These are phyloP conservation scores for Erynnis tages DNA, from an alignment of 2,888 invertebrate species.

Conservation along the genomic window DNA sequence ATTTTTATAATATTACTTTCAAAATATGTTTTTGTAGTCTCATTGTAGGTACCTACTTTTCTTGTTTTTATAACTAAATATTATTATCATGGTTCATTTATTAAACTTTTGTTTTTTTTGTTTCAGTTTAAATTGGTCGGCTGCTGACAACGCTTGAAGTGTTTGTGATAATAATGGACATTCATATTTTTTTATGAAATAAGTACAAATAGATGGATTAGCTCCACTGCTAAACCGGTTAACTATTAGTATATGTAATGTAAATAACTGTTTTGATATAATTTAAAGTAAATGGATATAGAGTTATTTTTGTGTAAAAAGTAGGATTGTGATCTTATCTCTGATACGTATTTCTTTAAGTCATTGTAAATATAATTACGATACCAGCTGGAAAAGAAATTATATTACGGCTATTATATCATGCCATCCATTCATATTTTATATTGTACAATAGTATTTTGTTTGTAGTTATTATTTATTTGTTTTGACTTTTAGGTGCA, in stretches of 20 bases:
- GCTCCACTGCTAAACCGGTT: constrained; percentile 48
- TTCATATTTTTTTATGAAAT: constrained; percentile 78
- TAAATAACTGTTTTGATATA: constrained; percentile 57
- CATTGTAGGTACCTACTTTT: neutral
- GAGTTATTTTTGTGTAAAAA: constrained; percentile 61
- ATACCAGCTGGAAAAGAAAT: neutral
- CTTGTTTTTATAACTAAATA: neutral
- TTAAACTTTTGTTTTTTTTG: too few relatives aligned
- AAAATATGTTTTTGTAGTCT: too few relatives aligned
- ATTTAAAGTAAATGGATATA: constrained; percentile 41
- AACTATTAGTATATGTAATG: constrained; percentile 56
- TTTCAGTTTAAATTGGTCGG: constrained; percentile 74
- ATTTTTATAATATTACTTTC: too few relatives aligned
- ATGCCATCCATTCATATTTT: constrained; percentile 7
- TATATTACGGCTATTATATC: constrained; percentile 4
- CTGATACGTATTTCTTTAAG: constrained; percentile 22
- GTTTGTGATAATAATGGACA: constrained; percentile 77
- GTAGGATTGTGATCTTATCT: constrained; percentile 48
- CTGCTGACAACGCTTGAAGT: constrained; percentile 57
- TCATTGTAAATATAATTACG: constrained; percentile 22
- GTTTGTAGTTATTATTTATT: too few relatives aligned
- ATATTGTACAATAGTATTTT: too few relatives aligned
- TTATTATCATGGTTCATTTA: too few relatives aligned
- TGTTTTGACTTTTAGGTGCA: too few relatives aligned
- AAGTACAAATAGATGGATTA: constrained; percentile 72